These are phyloP conservation scores for Mus spicilegus DNA, from an alignment of 2,113 vertebrate genomes.

Conservation along the genomic window DNA sequence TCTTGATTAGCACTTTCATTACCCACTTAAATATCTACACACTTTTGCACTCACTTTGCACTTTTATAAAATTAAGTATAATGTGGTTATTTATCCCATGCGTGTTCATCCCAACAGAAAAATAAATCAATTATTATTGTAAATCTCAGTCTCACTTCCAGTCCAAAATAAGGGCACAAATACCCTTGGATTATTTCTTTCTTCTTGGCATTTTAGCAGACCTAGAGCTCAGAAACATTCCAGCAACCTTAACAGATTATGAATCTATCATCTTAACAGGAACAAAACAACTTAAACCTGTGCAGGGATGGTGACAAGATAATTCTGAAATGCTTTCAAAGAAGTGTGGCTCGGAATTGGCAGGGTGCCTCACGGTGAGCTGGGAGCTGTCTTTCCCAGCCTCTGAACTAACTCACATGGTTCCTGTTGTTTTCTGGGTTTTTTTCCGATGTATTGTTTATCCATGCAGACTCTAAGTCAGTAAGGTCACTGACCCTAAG, in stretches of 20 bases:
- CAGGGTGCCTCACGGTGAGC: background rate
- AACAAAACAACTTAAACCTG: conserved; percentile 35
- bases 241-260: conserved; percentile 20
- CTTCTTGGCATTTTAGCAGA: background rate
- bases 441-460: background rate
- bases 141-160: conserved; percentile 30
- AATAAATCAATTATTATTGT: conserved; percentile 8
- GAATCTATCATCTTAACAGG: background rate
- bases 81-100: conserved; percentile 41
- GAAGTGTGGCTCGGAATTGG: background rate
- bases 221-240: background rate
- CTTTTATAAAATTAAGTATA: conserved; percentile 67
- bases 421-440: background rate
- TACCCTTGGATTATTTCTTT: background rate
- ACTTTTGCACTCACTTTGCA: conserved; percentile 45
- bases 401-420: background rate
- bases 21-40: conserved; percentile 54
- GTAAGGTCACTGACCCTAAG: conserved; percentile 1
- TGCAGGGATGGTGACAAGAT: background rate
- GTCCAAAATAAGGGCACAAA: conserved; percentile 39
- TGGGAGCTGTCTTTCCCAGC: background rate
- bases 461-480: background rate
- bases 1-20: background rate
- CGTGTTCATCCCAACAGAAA: conserved; percentile 55
- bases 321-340: conserved; percentile 36